Conservation (phyloP, 2,797 vertebrate species). For the Enteromius mattozi region DNA sequence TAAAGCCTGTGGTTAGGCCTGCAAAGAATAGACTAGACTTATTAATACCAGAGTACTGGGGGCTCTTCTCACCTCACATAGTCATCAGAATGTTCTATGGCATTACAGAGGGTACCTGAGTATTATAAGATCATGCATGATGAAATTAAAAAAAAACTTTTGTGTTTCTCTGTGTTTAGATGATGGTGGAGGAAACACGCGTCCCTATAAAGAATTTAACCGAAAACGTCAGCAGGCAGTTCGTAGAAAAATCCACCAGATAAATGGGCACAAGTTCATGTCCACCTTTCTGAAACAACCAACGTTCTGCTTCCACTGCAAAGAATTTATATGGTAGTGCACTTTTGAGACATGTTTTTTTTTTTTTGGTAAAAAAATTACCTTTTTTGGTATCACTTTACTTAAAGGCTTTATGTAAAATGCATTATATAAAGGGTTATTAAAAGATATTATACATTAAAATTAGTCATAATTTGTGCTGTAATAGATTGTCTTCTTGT, state of each 20-base stretch:
- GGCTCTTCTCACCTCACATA: background rate
- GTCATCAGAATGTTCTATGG: background rate
- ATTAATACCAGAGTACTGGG: conserved; percentile 7
- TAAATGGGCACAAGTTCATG: conserved; percentile 99
- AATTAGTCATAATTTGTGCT: too few relatives aligned
- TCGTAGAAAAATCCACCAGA: conserved; percentile 90
- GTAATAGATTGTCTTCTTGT: too few relatives aligned
- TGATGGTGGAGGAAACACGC: conserved; percentile 71
- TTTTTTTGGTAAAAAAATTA: background rate
- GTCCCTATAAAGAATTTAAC: conserved; percentile 87
- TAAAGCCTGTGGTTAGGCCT: conserved; percentile 39
- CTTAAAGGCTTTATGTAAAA: too few relatives aligned
- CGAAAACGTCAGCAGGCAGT: conserved; percentile 91
- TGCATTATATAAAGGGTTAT: too few relatives aligned
- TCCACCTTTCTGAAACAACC: conserved; percentile 94
- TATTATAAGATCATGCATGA: background rate
- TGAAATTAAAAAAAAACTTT: background rate
- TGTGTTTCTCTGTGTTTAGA: conserved; percentile 62
- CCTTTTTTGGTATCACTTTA: background rate
- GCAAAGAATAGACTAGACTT: conserved; percentile 9
- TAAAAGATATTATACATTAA: too few relatives aligned
- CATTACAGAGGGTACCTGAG: background rate
- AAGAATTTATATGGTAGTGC: conserved; percentile 97
- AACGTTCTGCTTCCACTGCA: conserved; percentile 97
- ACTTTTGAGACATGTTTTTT: background rate